Conservation (phyloP, 2,113 vertebrate genomes). For the Alaudala cheleensis region DNA sequence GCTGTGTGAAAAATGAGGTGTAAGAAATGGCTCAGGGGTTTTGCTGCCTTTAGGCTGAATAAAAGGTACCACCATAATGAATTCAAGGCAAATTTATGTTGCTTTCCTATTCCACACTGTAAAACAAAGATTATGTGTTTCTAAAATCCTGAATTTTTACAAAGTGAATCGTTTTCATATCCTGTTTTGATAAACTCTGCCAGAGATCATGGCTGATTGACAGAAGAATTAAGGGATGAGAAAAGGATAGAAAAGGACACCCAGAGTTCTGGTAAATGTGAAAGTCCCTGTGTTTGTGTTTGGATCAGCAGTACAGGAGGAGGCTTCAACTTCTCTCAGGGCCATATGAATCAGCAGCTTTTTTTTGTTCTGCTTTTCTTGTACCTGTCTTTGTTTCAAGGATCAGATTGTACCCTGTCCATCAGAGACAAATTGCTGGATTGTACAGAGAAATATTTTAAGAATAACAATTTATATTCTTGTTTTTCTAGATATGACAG, state of each 20-base stretch:
- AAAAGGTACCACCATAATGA: background rate
- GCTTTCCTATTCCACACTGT: background rate
- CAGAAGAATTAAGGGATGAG: background rate
- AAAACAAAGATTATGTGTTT: background rate
- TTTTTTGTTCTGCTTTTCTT: background rate
- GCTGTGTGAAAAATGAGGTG: background rate
- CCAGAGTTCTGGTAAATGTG: background rate
- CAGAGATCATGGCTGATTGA: background rate
- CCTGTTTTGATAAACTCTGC: background rate
- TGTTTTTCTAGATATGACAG: background rate
- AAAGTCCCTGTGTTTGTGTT: background rate
- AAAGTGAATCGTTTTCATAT: background rate
- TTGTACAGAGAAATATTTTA: background rate
- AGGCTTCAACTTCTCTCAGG: background rate
- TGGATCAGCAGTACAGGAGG: background rate
- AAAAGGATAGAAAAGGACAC: background rate
- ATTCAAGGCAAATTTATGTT: background rate
- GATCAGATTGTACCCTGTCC: background rate
- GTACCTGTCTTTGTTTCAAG: background rate
- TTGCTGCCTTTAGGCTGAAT: background rate
- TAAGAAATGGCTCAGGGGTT: background rate
- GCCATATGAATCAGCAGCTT: background rate
- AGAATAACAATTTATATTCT: background rate
- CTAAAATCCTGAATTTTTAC: background rate
- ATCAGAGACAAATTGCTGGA: background rate